Conservation (phyloP, 1,140 invertebrate genomes). For the Nasonia giraulti region DNA sequence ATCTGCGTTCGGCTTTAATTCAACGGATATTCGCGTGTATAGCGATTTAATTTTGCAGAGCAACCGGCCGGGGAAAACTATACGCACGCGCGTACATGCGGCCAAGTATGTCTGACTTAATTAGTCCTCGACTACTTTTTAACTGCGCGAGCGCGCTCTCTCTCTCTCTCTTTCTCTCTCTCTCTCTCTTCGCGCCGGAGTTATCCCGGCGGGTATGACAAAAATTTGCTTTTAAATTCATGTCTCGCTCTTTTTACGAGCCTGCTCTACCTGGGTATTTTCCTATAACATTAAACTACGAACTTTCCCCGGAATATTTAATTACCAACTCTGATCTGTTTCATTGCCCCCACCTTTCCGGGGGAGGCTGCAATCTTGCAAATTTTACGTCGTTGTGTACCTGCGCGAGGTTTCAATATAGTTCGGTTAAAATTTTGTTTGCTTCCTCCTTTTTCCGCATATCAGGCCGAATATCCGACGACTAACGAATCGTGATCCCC, state of each 20-base stretch:
- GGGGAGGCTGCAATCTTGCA: not conserved
- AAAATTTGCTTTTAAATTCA: slow-evolving; percentile 29
- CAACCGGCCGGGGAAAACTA: not conserved
- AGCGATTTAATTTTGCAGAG: slow-evolving; percentile 28
- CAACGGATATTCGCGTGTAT: not conserved
- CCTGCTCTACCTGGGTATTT: not conserved
- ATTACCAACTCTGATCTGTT: not conserved
- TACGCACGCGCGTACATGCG: not conserved
- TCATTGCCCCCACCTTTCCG: not conserved
- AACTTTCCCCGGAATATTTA: not conserved
- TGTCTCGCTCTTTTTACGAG: not conserved
- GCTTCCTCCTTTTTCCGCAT: not conserved
- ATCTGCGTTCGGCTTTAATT: not conserved
- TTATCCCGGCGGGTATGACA: not conserved
- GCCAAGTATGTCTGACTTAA: slow-evolving; percentile 36
- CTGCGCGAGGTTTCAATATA: not conserved
- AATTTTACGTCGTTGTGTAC: not conserved
- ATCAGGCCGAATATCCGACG: not conserved
- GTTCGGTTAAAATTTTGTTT: not conserved
- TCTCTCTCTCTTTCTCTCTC: not conserved
- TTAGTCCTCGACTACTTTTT: slow-evolving; percentile 34
- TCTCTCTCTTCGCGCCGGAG: not conserved
- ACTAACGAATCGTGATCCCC: slow-evolving; percentile 43
- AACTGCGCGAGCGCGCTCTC: not conserved
- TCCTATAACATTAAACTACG: slow-evolving; percentile 11